Evolutionary conservation across 92 coral and sea anemone genomes (phyloP), one percentile per base, ranked within the genome.

Genomic region (Palythoa heliodiscus): DNA sequence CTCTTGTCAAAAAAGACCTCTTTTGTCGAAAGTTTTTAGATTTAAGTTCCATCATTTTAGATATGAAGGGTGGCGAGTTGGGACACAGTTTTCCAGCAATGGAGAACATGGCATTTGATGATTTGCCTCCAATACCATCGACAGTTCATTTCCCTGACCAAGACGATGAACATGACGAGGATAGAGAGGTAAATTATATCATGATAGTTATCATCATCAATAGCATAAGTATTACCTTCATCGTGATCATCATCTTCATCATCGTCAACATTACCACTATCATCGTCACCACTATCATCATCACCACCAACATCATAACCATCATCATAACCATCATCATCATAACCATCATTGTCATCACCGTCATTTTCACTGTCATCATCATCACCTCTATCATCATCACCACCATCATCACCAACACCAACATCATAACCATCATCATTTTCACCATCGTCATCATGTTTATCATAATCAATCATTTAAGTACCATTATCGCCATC

Each of bases 61-160:
- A 94, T 76, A 69, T 90, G 11, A 13, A 22, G 93, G 48, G 95
- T 39, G 82, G 90, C 43, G 98, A 92, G 54, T 77, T 94, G 11
- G 86, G 93, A 19, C 98, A 92, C 87, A 93, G 91, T 9, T 83
- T 94, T 60, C 60, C 73, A 14, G 95, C 92, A 19, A 70, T 90
- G 82, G 98, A 94, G 22, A 94, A 94, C 69, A 88, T 94, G 55
- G 92, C 92, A 38, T 87, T 87, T 17, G 93, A 88, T 3, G 92
- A 89, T 47, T 5, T 61, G 10, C 77, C 71, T 22, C 91, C 88
- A 11, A 87, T 87, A 17, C 55, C 48, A 1, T 88, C 92, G 70
- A 86, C 86, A 7, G 94, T 94, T 52, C 95, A 90, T 20, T 94
- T 94, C 73, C 88, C 84, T 1, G 98, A 92, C 53, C 92, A 91